Conservation (phyloP, 2,888 invertebrate genomes). For the Lasioglossum leucozonium region DNA sequence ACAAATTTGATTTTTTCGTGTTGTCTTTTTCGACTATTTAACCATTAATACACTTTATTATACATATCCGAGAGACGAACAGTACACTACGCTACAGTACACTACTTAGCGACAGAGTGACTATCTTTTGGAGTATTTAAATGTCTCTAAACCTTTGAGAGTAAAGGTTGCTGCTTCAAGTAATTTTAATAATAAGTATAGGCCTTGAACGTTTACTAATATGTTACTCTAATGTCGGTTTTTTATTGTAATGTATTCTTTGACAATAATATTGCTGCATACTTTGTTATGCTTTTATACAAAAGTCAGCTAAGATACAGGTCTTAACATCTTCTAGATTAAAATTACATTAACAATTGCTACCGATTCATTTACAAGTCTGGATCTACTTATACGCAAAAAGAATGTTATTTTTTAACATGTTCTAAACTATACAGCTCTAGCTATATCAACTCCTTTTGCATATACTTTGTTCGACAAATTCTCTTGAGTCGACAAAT, state of each 20-base stretch:
- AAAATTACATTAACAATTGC: conserved; percentile 26
- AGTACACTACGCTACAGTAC: too few species aligned
- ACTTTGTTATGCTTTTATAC: conserved; percentile 48
- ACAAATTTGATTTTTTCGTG: conserved; percentile 23
- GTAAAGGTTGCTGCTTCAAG: conserved; percentile 20
- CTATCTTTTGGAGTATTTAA: conserved; percentile 23
- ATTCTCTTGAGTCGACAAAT: neutral
- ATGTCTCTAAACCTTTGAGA: neutral
- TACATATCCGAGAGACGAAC: conserved; percentile 52
- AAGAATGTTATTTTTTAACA: conserved; percentile 1
- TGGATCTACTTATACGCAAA: conserved; percentile 5
- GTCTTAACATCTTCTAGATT: conserved; percentile 33
- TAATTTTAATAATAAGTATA: conserved; percentile 36
- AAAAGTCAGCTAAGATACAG: conserved; percentile 26
- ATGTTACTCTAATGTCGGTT: conserved; percentile 39
- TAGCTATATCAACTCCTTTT: neutral
- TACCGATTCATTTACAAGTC: conserved; percentile 21
- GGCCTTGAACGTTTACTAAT: conserved; percentile 49
- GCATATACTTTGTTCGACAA: neutral
- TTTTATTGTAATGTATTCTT: conserved; percentile 50
- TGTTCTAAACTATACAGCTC: conserved; percentile 2
- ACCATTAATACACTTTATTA: conserved; percentile 40
- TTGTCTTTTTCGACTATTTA: conserved; percentile 26
- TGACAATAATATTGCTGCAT: conserved; percentile 59
- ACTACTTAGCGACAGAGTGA: neutral